Conservation (phyloP, 2,797 vertebrate species). For the Natrix natrix region DNA sequence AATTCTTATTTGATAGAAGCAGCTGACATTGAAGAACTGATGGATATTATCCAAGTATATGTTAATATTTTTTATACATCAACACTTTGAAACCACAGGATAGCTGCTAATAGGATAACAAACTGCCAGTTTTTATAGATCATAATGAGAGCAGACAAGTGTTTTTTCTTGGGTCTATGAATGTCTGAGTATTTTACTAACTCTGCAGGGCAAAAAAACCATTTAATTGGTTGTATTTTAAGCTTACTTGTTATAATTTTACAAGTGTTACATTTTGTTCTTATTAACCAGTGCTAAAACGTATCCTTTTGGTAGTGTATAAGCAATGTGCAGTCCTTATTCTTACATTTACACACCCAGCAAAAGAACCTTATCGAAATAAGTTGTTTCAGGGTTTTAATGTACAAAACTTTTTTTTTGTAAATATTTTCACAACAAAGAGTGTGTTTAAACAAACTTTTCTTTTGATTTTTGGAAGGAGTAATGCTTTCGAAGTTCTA, state of each 20-base stretch:
- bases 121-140: slow-evolving; percentile 75
- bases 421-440: slow-evolving; percentile 72
- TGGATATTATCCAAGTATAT: slow-evolving; percentile 60
- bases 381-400: slow-evolving; percentile 70
- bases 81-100: slow-evolving; percentile 71
- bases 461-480: slow-evolving; percentile 37
- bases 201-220: slow-evolving; percentile 67
- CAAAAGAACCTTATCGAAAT: slow-evolving; percentile 59
- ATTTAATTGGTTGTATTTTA: slow-evolving; percentile 62
- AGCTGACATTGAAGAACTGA: slow-evolving; percentile 56
- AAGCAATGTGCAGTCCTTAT: slow-evolving; percentile 51
- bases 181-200: slow-evolving; percentile 70
- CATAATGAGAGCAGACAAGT: slow-evolving; percentile 70
- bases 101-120: slow-evolving; percentile 76
- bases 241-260: slow-evolving; percentile 56
- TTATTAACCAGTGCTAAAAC: slow-evolving; percentile 46
- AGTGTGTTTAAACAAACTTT: slow-evolving; percentile 60
- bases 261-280: slow-evolving; percentile 48
- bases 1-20: slow-evolving; percentile 64
- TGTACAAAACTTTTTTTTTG: slow-evolving; percentile 48
- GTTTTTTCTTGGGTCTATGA: slow-evolving; percentile 69
- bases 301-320: slow-evolving; percentile 58
- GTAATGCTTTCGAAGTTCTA: slow-evolving; percentile 29
- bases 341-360: slow-evolving; percentile 64
- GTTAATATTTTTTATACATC: slow-evolving; percentile 72